Evolutionary conservation across 2,797 vertebrate genomes (phyloP).

Genomic region (Myotis findleyi): DNA sequence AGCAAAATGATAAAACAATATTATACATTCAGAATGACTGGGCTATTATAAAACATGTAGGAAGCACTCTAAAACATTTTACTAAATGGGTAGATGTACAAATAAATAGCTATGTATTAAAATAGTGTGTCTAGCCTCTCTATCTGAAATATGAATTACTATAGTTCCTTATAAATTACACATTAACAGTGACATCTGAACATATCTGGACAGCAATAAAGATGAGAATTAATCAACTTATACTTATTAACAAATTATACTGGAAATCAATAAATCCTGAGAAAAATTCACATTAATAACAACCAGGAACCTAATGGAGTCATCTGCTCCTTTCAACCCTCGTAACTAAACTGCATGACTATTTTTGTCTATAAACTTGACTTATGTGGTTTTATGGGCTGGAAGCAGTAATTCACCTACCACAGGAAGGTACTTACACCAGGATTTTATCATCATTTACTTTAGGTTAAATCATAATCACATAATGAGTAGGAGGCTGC

Average conservation of each 20-base stretch:
- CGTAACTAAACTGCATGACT: rapidly evolving
- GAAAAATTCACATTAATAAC: not conserved
- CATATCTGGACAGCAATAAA: not conserved
- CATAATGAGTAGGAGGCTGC: not conserved
- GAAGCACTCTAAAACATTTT: too few relatives aligned
- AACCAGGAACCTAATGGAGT: not conserved
- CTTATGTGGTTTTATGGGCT: not conserved
- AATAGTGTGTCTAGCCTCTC: not conserved
- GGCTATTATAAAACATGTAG: not conserved
- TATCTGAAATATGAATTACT: not conserved
- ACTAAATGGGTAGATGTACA: not conserved
- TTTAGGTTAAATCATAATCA: not conserved
- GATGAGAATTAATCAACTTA: too few relatives aligned
- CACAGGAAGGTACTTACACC: not conserved
- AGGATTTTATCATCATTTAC: not conserved
- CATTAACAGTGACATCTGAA: not conserved
- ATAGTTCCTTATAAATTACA: not conserved
- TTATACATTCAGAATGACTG: not conserved
- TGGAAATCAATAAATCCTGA: not conserved
- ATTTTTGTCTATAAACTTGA: not conserved
- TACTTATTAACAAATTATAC: not conserved
- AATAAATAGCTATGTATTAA: not conserved
- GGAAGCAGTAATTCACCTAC: not conserved
- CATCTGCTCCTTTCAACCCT: rapidly evolving
- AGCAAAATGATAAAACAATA: not conserved